Evolutionary conservation across 2,888 invertebrate species (phyloP), one percentile per base, ranked within the genome.

Genomic region (Drosophila sordidapex): DNA sequence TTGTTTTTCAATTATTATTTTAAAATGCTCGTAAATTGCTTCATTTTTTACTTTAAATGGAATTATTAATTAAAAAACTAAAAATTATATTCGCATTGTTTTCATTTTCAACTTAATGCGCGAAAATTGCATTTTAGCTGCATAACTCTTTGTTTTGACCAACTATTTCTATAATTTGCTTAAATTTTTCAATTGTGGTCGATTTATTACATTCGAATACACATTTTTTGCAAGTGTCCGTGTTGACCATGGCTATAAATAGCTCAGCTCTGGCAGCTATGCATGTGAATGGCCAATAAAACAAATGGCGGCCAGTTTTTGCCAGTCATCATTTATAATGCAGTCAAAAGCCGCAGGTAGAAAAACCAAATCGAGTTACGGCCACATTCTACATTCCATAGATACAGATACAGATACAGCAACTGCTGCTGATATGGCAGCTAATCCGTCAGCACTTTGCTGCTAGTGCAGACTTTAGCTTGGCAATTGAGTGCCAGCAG

Each of bases 391-490:
- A 21, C 35, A 35, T 53, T n/a, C 53, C 25, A 33, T 8, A 68
- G 59, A 61, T 58, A 66, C 35, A 58, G 58, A 48, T 56, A 60
- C 18, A 46, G 7, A 46, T 18, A 33, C 21, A 27, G 10, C 38
- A 27, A 60, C 29, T 57, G 66, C 36, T 53, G 54, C 64, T 78
- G 74, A 68, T 74, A 63, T 73, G 70, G 27, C 68, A 74, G 70
- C 81, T 89, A 88, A 83, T 86, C 84, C 72, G 71, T 70, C 58
- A 65, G 82, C 81, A 83, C 70, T 86, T 82, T 70, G 66, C 48
- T 54, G 62, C 31, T 70, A 53, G 11, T 18, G 54, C 11, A 49
- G 27, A 29, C 36, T 18, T 25, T 25, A 27, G 8, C 27, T 46
- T 21, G 68, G 53, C 63, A 64, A 61, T 69, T 72, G 81, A 88